Conservation (phyloP, 2,797 vertebrate species). For the Hirundo rustica region DNA sequence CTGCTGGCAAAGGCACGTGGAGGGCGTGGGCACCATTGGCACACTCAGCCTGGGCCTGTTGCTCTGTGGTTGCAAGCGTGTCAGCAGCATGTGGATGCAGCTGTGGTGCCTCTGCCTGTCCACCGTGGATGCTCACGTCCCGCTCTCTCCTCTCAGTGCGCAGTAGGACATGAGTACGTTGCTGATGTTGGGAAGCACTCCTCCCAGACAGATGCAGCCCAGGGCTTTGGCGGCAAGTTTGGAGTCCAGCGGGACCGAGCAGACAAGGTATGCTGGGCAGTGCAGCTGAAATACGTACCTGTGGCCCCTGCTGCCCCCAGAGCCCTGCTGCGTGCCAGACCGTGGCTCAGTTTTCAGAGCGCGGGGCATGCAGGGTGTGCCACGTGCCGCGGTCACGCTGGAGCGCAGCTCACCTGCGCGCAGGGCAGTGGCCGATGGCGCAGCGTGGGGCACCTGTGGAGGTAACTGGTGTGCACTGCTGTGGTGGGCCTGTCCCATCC, state of each 20-base stretch:
- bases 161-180: slow-evolving; percentile 87
- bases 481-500: neutral
- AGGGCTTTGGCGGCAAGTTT: slow-evolving; percentile 92
- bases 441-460: neutral
- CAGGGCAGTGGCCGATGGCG: neutral
- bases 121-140: neutral
- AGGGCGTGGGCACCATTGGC: fast-evolving
- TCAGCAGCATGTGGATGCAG: fast-evolving
- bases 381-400: fast-evolving
- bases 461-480: neutral
- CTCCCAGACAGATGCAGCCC: slow-evolving; percentile 91
- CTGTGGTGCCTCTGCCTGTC: neutral
- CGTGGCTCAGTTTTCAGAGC: neutral
- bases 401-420: neutral
- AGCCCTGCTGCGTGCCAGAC: neutral
- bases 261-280: slow-evolving; percentile 83
- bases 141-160: slow-evolving; percentile 75
- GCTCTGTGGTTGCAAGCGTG: fast-evolving
- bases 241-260: slow-evolving; percentile 91
- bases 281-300: fast-evolving
- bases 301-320: neutral
- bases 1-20: neutral
- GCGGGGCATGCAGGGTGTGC: neutral
- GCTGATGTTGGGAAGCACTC: slow-evolving; percentile 88
- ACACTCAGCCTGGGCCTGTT: neutral